Evolutionary conservation across 92 coral and sea anemone genomes (phyloP).

Genomic region (Actinostola sp.): DNA sequence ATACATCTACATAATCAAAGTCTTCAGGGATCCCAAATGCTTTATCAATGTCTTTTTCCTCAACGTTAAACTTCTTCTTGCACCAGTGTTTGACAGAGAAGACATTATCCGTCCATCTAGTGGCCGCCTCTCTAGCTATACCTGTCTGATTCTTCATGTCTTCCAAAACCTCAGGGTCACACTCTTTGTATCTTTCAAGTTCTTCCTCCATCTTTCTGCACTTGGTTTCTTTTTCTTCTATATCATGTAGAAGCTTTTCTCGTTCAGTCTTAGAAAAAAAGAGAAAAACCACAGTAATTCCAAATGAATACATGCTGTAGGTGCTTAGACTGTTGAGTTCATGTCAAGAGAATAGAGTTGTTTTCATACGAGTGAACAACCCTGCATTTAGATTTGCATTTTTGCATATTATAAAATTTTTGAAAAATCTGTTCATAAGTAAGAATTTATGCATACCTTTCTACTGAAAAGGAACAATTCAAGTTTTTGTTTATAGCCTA

Average conservation of each 20-base stretch:
- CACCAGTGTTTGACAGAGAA: conserved; percentile 96
- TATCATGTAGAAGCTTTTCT: conserved; percentile 64
- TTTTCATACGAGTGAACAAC: too few relatives aligned
- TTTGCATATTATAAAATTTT: too few relatives aligned
- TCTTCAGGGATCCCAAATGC: conserved; percentile 98
- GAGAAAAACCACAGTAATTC: too few relatives aligned
- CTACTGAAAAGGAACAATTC: too few relatives aligned
- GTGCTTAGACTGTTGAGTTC: too few relatives aligned
- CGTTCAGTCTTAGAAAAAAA: conserved; percentile 60
- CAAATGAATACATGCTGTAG: too few relatives aligned
- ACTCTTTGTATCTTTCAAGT: conserved; percentile 75
- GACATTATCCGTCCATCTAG: conserved; percentile 97
- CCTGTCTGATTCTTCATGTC: conserved; percentile 75
- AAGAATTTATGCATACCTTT: too few relatives aligned
- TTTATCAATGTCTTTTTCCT: conserved; percentile 88
- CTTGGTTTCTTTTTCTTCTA: conserved; percentile 71
- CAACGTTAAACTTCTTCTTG: conserved; percentile 85
- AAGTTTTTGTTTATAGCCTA: too few relatives aligned
- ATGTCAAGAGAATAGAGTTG: too few relatives aligned
- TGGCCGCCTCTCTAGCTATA: conserved; percentile 84
- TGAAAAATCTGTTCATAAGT: too few relatives aligned
- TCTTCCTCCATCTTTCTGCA: conserved; percentile 67
- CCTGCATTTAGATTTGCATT: too few relatives aligned
- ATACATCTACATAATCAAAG: conserved; percentile 88
- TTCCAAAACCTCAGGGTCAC: conserved; percentile 94